These are phyloP conservation scores for Pyralis farinalis DNA, from an alignment of 2,888 invertebrate genomes.

Conservation along the genomic window DNA sequence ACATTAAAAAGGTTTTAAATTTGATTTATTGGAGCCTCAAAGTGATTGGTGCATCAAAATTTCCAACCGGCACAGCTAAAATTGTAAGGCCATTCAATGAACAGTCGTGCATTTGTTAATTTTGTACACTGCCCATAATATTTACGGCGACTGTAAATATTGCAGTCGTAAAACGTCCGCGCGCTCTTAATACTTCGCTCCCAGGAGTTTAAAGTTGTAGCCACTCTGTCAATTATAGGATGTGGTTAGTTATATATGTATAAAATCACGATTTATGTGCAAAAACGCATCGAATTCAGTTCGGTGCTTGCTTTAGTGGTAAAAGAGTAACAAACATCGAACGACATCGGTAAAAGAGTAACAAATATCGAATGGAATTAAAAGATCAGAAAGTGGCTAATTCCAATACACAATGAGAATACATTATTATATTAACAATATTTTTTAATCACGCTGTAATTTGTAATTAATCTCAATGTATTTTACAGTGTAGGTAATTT, in stretches of 20 bases:
- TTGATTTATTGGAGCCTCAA: slow-evolving; percentile 60
- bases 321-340: too few relatives aligned
- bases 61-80: slow-evolving; percentile 48
- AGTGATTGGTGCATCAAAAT: slow-evolving; percentile 56
- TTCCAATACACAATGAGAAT: too few relatives aligned
- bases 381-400: too few relatives aligned
- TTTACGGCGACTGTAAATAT: slow-evolving; percentile 67
- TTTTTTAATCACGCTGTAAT: too few relatives aligned
- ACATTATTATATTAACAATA: too few relatives aligned
- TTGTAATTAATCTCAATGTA: too few relatives aligned
- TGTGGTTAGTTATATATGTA: slow-evolving; percentile 11
- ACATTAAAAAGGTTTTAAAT: slow-evolving; percentile 72
- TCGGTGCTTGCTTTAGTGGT: too few relatives aligned
- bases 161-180: slow-evolving; percentile 53
- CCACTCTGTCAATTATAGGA: slow-evolving; percentile 5
- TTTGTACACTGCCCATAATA: slow-evolving; percentile 56
- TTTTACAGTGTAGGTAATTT: too few relatives aligned
- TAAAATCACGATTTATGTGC: too few relatives aligned
- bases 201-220: slow-evolving; percentile 12
- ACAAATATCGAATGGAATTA: too few relatives aligned
- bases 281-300: too few relatives aligned
- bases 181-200: slow-evolving; percentile 51
- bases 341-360: too few relatives aligned
- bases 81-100: slow-evolving; percentile 62
- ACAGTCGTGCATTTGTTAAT: slow-evolving; percentile 72